Evolutionary conservation across 2,113 vertebrate species (phyloP).

Genomic region (Malaclemys terrapin): DNA sequence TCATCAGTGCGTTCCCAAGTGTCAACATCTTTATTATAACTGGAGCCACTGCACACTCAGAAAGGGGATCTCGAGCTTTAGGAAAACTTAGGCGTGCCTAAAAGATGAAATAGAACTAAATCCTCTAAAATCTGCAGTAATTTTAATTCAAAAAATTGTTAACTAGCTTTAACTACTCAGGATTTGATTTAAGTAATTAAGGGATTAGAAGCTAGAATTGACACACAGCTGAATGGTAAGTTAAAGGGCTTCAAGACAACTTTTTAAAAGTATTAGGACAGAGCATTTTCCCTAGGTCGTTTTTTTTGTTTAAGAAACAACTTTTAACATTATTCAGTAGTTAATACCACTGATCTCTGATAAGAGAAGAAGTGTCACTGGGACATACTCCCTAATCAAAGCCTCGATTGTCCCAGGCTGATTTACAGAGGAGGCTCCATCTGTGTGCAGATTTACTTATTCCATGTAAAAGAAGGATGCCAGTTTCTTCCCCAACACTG

Average conservation of each 20-base stretch:
- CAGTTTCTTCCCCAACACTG: neutral
- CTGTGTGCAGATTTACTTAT: too few relatives aligned
- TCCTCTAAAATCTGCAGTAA: neutral
- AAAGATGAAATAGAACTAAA: neutral
- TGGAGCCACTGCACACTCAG: neutral
- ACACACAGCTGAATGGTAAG: neutral
- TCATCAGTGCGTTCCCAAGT: neutral
- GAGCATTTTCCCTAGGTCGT: neutral
- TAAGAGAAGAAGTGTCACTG: neutral
- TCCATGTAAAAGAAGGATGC: fast-evolving
- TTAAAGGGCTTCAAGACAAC: neutral
- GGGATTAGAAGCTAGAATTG: neutral
- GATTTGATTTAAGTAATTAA: neutral
- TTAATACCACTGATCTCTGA: neutral
- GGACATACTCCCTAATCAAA: neutral
- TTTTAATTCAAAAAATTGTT: neutral
- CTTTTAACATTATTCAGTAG: neutral
- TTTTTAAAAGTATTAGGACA: neutral
- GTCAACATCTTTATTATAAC: neutral
- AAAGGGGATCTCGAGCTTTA: neutral
- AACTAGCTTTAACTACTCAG: neutral
- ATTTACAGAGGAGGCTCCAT: neutral
- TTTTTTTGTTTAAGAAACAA: neutral
- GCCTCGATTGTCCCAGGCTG: neutral
- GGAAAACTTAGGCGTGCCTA: neutral